Evolutionary conservation across 2,113 vertebrate species (phyloP).

Genomic region (Anthoscopus minutus): DNA sequence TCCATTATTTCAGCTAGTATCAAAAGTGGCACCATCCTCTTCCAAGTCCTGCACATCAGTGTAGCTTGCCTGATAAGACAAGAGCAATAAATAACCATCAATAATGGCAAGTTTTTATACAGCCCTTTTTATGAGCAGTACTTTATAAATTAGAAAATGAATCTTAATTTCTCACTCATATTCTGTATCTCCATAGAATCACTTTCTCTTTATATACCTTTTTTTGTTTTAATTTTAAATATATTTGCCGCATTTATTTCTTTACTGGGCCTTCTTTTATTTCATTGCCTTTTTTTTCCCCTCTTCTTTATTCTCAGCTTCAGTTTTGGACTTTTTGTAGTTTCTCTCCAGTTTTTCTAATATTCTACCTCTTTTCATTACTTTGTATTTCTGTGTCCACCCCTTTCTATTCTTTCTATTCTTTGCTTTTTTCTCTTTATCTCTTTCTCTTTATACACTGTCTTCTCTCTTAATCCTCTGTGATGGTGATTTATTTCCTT

Average conservation of each 20-base stretch:
- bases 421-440: not conserved
- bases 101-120: not conserved
- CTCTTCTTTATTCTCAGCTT: not conserved
- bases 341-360: not conserved
- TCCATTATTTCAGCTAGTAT: not conserved
- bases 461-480: not conserved
- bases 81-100: not conserved
- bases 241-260: not conserved
- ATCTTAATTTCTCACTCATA: not conserved
- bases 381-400: not conserved
- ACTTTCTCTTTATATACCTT: not conserved
- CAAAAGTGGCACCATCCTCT: not conserved
- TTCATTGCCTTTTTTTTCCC: not conserved
- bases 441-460: not conserved
- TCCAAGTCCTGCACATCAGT: not conserved
- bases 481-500: not conserved
- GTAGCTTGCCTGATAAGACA: not conserved
- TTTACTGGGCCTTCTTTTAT: not conserved
- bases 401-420: not conserved
- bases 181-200: not conserved
- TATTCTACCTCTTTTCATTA: not conserved
- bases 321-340: not conserved
- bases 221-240: not conserved
- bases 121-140: not conserved
- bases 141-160: not conserved